A percentile compares a stretch with the other conserved stretches of the same genome.
These are phyloP conservation scores for Drosophila albomicans DNA, from an alignment of 1,140 invertebrate species.

Conservation along the genomic window DNA sequence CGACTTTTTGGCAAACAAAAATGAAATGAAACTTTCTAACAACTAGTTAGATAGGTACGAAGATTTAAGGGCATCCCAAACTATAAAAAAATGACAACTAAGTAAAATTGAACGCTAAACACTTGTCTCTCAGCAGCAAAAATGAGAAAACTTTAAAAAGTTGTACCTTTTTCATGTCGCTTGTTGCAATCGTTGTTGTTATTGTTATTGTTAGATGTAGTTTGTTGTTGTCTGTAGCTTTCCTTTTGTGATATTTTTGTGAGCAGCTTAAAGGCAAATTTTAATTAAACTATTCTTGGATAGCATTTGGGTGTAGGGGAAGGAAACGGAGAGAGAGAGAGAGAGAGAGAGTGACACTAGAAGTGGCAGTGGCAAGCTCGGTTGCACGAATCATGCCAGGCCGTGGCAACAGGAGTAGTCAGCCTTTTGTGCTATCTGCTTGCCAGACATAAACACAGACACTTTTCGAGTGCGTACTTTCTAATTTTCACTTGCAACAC, in stretches of 20 bases:
- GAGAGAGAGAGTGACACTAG: not conserved
- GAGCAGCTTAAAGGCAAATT: conserved; percentile 74
- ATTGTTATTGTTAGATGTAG: conserved; percentile 7
- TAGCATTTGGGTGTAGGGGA: conserved; percentile 15
- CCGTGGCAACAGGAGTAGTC: conserved; percentile 7
- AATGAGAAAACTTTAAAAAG: conserved; percentile 72
- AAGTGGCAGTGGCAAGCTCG: conserved; percentile 15
- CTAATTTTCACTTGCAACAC: conserved; percentile 80
- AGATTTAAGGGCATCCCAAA: conserved; percentile 65
- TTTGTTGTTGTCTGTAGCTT: conserved; percentile 29
- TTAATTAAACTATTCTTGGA: conserved; percentile 80
- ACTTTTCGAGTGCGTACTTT: conserved; percentile 80
- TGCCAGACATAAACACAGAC: conserved; percentile 76
- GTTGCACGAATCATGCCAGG: conserved; percentile 21
- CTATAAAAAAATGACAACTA: conserved; percentile 7
- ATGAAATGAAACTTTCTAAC: conserved; percentile 65
- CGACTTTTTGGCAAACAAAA: conserved; percentile 26
- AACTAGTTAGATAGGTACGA: conserved; percentile 56
- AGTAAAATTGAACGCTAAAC: conserved; percentile 57
- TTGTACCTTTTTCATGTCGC: conserved; percentile 49
- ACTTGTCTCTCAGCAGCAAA: conserved; percentile 68
- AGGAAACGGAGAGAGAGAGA: no score
- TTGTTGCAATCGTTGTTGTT: conserved; percentile 30
- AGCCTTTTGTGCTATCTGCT: conserved; percentile 46
- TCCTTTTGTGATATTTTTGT: conserved; percentile 61